phyloP scores from a whole-genome alignment of 1,140 invertebrate genomes.

The Sitobion miscanthi region DNA sequence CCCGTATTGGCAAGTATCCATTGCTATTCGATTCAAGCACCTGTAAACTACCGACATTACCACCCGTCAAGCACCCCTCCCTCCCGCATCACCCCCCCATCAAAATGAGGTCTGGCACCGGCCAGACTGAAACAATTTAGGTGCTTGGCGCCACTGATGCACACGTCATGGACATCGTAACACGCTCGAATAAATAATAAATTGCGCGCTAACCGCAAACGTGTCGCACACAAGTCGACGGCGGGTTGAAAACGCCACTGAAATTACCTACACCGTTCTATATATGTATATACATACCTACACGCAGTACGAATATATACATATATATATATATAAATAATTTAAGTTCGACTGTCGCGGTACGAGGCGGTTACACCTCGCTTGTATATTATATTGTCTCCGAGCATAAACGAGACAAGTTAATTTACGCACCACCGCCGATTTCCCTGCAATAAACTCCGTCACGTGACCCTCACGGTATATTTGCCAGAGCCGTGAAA shows the following conservation, averaged over 20 bases:
- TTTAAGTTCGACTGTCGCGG: background rate
- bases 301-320: no score
- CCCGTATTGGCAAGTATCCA: background rate
- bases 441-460: background rate
- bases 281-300: no score
- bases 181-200: background rate
- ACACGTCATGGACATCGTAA: background rate
- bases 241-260: background rate
- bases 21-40: background rate
- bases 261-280: background rate
- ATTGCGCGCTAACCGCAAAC: background rate
- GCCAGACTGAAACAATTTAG: background rate
- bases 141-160: background rate
- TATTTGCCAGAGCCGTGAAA: background rate
- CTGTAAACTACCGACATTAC: background rate
- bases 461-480: background rate
- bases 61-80: background rate
- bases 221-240: background rate
- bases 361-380: background rate
- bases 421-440: conserved; percentile 26
- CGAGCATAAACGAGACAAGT: conserved; percentile 28
- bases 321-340: background rate
- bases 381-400: conserved; percentile 6
- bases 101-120: background rate
- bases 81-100: background rate